phyloP scores from a whole-genome alignment of 2,797 vertebrate species.

The Mastacembelus armatus region DNA sequence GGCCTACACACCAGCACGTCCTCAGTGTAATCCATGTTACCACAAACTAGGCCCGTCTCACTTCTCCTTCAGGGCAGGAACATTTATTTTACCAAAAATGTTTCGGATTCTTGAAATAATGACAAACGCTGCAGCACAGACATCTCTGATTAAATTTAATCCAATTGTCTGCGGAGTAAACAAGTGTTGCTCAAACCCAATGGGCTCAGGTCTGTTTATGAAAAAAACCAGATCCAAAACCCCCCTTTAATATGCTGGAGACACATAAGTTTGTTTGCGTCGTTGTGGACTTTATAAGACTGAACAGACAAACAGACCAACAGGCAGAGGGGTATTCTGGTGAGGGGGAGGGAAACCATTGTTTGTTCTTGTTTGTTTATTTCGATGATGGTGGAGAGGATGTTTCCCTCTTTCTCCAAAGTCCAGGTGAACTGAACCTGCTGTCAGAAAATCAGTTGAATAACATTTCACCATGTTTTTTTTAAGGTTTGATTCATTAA shows the following conservation, averaged over 20 bases:
- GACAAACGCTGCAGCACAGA: conserved; percentile 6
- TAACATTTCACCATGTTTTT: no score
- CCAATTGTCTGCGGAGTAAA: conserved; percentile 21
- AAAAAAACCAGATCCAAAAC: neutral
- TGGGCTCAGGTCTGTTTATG: conserved; percentile 9
- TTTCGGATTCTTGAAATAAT: conserved; percentile 44
- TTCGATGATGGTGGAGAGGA: no score
- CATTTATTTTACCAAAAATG: conserved; percentile 4
- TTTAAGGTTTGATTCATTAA: no score
- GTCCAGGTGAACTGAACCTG: no score
- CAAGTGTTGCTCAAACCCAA: conserved; percentile 6
- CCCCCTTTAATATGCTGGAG: neutral
- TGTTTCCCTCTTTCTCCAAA: no score
- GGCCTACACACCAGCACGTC: conserved; percentile 4
- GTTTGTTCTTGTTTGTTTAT: no score
- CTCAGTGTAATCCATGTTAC: conserved; percentile 4
- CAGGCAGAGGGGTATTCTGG: no score
- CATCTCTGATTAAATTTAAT: conserved; percentile 29
- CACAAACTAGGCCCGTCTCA: conserved; percentile 21
- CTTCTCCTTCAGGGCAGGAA: conserved; percentile 32
- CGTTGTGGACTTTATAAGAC: neutral
- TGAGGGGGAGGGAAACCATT: no score
- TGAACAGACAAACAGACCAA: no score
- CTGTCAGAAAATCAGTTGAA: no score
- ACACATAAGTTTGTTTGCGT: neutral